Base-by-base conservation (phyloP, 1,140 invertebrate species). In the Meteorus sp. region DNA sequence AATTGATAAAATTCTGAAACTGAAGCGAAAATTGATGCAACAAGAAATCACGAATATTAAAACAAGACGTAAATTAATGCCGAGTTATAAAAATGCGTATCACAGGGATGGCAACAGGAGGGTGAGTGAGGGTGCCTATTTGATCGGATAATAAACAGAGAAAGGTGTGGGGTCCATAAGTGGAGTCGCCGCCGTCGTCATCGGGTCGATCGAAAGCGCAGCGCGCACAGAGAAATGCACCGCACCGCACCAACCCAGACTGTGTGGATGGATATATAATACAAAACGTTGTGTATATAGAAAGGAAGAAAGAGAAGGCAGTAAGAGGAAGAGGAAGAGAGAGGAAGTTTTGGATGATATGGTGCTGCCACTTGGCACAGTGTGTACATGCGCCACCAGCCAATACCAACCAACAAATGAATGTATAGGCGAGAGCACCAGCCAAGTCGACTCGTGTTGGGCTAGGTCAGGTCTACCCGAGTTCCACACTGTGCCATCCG, bases 151-250 rank as follows among this genome's bases (percentile, higher is more conserved):
- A 59, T 45, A 60, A 61, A 60, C 60, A 56, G 59, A 53, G 56
- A 31, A 11, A 39, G 11, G 25, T 37, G 52, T 13, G 22, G 44
- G 29, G 27, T 41, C 56, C 13, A 47, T 29, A 61, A 63, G 58
- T 58, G 63, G 60, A 62, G 60, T 60, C 53, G 65, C 61, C 66
- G 31, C 48, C 20, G 23, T 41, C 45, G 29, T 19, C 69, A 72
- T 67, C 72, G 73, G 76, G 77, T 79, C 76, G 78, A 78, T 78
- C 69, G 77, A 77, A 79, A 79, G 76, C 76, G 76, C 76, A 78
- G 73, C 73, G 72, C 72, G 69, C 72, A 57, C n/a, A 17, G 35
- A 76, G 74, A 76, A 78, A 77, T 74, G 72, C 75, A 76, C 75
- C 74, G 73, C 73, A 70, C 69, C 71, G 68, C 23, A 57, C 41